Evolutionary conservation across 1,140 invertebrate species (phyloP), one percentile per base, ranked within the genome.

Genomic region (Aculops lycopersici): DNA sequence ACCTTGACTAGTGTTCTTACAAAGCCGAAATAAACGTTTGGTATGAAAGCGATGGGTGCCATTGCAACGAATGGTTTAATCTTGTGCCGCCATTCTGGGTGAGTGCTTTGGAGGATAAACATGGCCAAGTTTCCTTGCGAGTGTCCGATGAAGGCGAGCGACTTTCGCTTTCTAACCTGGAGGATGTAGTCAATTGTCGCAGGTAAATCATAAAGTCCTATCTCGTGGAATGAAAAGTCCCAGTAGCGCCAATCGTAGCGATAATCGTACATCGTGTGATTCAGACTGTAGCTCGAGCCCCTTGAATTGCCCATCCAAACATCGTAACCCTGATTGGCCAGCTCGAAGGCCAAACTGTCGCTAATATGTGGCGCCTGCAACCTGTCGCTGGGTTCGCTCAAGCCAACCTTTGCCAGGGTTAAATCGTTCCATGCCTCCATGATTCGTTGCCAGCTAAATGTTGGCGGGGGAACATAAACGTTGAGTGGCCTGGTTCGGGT

Each of bases 51-150:
- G 0, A 77, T 65, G 1, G 78, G 79, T 1, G 71, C 77, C 31
- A 84, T 54, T 0, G 68, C 68, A 41, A 70, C 61, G 43, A 58
- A 56, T 4, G 49, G 43, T 43, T 49, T 51, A 14, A 60, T 45
- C 41, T 70, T 70, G n/a, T 62, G 48, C 45, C 68, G 67, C 45
- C 70, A 72, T 38, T 69, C 61, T 0, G 69, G 68, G 14, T 56
- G 54, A 18, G 60, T 59, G 14, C 66, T 66, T n/a, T 61, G 54
- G 63, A 73, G 64, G 17, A 64, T 62, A 47, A 67, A 68, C 48
- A 66, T 66, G 37, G 41, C 61, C 63, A 38, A 67, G 59, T 58
- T 74, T 2, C 42, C 42, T n/a, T 41, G 20, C 14, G 42, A 43
- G 16, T 43, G 42, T 2, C 40, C 42, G 3, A 43, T 20, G 17